Evolutionary conservation across 2,888 invertebrate species (phyloP).

Genomic region (Acronicta aceris): DNA sequence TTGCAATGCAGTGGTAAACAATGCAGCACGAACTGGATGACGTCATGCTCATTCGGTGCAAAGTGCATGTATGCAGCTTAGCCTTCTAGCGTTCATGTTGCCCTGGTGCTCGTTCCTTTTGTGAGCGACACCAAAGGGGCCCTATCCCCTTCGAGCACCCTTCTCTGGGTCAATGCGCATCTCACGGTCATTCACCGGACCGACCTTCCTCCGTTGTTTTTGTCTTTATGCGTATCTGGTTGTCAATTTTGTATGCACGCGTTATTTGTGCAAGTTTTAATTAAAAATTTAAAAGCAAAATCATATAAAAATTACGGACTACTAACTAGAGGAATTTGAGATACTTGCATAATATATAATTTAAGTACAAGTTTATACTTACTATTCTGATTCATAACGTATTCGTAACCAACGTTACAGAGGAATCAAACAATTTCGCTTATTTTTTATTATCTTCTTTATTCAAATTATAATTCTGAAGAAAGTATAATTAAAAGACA

Average conservation of each 20-base stretch:
- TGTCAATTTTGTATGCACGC: conserved; percentile 22
- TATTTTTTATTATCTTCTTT: too few relatives aligned
- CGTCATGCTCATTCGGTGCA: conserved; percentile 87
- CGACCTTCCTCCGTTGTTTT: conserved; percentile 62
- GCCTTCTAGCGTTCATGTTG: conserved; percentile 83
- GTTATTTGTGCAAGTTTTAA: conserved; percentile 4
- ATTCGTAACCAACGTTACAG: too few relatives aligned
- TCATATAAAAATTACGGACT: too few relatives aligned
- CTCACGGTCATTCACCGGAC: conserved; percentile 78
- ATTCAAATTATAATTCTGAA: too few relatives aligned
- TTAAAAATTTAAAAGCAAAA: background rate
- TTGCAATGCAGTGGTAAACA: conserved; percentile 81
- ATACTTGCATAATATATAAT: background rate
- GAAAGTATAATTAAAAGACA: too few relatives aligned
- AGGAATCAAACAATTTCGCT: too few relatives aligned
- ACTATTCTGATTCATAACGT: too few relatives aligned
- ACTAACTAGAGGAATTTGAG: background rate
- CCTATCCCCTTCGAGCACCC: conserved; percentile 88
- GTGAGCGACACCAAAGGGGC: conserved; percentile 87
- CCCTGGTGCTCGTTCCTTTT: conserved; percentile 87
- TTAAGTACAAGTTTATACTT: too few relatives aligned
- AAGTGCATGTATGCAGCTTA: conserved; percentile 87
- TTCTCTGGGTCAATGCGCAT: conserved; percentile 86
- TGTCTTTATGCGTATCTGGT: conserved; percentile 45
- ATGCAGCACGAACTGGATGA: conserved; percentile 80